Evolutionary conservation across 2,797 vertebrate species (phyloP), one percentile per base, ranked within the genome.

Genomic region (Sus cebifrons): DNA sequence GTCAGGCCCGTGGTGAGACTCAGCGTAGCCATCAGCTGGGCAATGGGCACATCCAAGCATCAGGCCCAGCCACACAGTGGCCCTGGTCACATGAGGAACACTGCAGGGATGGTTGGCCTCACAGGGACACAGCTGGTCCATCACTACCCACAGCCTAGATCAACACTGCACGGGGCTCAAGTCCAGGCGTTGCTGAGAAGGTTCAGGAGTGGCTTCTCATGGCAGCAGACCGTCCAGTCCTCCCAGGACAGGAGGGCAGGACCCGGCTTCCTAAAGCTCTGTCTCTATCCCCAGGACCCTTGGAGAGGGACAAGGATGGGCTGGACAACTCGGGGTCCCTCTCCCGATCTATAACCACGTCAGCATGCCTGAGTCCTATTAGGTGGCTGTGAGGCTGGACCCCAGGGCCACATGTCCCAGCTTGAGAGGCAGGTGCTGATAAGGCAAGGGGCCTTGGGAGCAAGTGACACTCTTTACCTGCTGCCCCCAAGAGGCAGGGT

Each of bases 151-250:
- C 2, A 12, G 36, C 54, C 70, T 6, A 4, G 20, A 75, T 68
- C n/a, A 9, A 8, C 20, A 2, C 67, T 12, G 0, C 5, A 2
- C 6, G 3, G 17, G 23, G 12, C 3, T 2, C 29, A 3, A 60
- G 58, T 21, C 56, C 17, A 7, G 6, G 27, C 36, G 21, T 12
- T 2, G 13, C 56, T 16, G 29, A 32, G 65, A 83, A 16, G 23
- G 40, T 25, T 44, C 36, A 64, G 78, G n/a, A 27, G 32, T 20
- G 32, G 20, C 4, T 49, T 21, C 77, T 79, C n/a, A 20, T 79
- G 77, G 54, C 77, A 79, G 17, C 60, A 36, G 58, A 14, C 21
- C 10, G 12, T 3, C 36, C 15, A 58, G 56, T 27, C 44, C 29
- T 36, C 60, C 36, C 36, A 44, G 54, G 18, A 54, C 29, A 23